Evolutionary conservation across 1,140 invertebrate genomes (phyloP).

Genomic region (Drosophila mayri): DNA sequence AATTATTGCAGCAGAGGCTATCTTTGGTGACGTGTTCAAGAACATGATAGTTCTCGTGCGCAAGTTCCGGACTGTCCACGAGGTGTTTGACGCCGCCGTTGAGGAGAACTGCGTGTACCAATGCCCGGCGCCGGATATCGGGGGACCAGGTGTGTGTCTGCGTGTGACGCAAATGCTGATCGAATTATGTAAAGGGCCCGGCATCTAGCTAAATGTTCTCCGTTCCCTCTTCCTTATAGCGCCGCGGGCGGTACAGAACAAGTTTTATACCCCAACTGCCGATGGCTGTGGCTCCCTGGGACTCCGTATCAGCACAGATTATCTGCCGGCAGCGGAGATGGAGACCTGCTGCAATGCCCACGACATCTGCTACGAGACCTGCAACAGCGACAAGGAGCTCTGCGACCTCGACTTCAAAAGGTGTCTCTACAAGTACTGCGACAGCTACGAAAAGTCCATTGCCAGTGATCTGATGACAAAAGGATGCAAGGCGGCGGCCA

Average conservation of each 20-base stretch:
- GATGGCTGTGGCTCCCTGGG: constrained; percentile 94
- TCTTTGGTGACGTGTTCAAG: constrained; percentile 91
- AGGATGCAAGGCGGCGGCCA: constrained; percentile 93
- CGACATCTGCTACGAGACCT: constrained; percentile 96
- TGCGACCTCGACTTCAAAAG: constrained; percentile 95
- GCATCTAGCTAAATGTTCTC: background rate
- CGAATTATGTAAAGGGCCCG: constrained; percentile 61
- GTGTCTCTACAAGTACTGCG: constrained; percentile 94
- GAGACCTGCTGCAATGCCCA: constrained; percentile 94
- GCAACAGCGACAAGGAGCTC: constrained; percentile 92
- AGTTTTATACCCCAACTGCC: constrained; percentile 89
- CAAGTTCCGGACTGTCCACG: constrained; percentile 91
- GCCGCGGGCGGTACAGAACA: constrained; percentile 88
- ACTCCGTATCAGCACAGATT: constrained; percentile 90
- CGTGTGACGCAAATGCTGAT: constrained; percentile 33
- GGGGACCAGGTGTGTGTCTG: constrained; percentile 84
- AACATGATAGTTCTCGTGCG: constrained; percentile 91
- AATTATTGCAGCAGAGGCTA: constrained; percentile 90
- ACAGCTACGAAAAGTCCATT: constrained; percentile 88
- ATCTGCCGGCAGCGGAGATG: constrained; percentile 91
- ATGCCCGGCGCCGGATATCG: constrained; percentile 87
- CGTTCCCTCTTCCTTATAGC: constrained; percentile 86
- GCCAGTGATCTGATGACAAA: constrained; percentile 88
- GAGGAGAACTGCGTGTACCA: constrained; percentile 92
- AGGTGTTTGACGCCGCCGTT: constrained; percentile 93